Evolutionary conservation across 2,113 vertebrate genomes (phyloP), one percentile per base, ranked within the genome.

Genomic region (Ascaphus truei): DNA sequence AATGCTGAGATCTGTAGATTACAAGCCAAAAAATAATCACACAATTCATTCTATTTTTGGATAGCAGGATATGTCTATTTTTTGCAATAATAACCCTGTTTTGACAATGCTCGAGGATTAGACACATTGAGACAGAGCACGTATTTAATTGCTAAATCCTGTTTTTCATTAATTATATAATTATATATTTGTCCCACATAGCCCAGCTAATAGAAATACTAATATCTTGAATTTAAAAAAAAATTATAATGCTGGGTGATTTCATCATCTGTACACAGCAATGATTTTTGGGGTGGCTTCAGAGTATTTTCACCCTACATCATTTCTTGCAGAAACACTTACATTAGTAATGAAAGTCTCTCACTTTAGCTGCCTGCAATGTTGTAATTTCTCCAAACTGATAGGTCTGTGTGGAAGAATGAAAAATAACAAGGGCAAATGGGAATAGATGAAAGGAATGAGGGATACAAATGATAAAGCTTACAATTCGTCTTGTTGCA

Each of bases 1-100:
- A 56, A 57, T 47, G 64, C 64, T 45, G 37, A 67, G 55, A 36
- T 55, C 16, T 43, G 52, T 45, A 55, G 18, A 34, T 57, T 33
- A 34, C 30, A 20, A 57, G 63, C 52, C 51, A 57, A 39, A 43
- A 45, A 56, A 67, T 57, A 57, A 67, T 57, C 43, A 31, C 37
- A 45, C 64, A 57, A 67, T 57, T 67, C 52, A 31, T 47, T 67
- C 52, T 45, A 67, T 67, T 67, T 67, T 57, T 13, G 52, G 52
- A 57, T 25, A 45, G 64, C 52, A 29, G 50, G 27, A 43, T 56
- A 43, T 55, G 25, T 31, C 16, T 67, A 29, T 55, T 52, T n/a
- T 53, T 67, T 47, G 22, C 29, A 10, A 27, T 47, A 57, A 45
- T 47, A 43, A 37, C 52, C 62, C 53, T 51, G 45, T 36, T 50